Evolutionary conservation across 2,797 vertebrate species (phyloP), one percentile per base, ranked within the genome.

Genomic region (Dermochelys coriacea): DNA sequence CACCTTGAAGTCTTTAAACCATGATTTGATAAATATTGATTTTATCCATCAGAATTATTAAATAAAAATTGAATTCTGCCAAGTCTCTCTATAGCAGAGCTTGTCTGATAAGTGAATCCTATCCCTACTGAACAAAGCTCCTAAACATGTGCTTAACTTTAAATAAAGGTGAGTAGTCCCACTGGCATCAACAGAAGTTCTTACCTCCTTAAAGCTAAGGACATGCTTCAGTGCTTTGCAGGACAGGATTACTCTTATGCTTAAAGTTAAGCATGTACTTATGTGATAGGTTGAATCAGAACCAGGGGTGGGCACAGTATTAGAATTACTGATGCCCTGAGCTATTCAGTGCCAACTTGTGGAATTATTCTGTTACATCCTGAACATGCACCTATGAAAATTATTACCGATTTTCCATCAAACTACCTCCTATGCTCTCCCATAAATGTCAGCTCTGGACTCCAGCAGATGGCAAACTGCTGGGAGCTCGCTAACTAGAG

Each of bases 171-270:
- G 96, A 94, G 91, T 84, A 94, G 93, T 91, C 82, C 84, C 82
- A 91, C 90, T 90, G 77, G 91, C 91, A 94, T 96, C 93, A 93
- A 88, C 64, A 92, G 85, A 87, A 94, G 78, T 96, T 93, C 96
- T 95, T 91, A 92, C 80, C 92, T 94, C 85, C 91, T 94, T 90
- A 61, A 88, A 95, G 47, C 95, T 93, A 93, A 96, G 90, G 64
- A 88, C 61, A 64, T 10, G 64, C 93, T 95, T 93, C 86, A 93
- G 71, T 25, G 93, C 90, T 95, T 54, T 1, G 95, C 85, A 49
- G 93, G 84, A 87, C 74, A 96, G 93, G 96, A 96, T 97, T 96
- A 91, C 84, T 96, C 54, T 88, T 94, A 94, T 93, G 91, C 88
- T 93, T 77, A 45, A 83, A 97, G 83, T 92, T 71, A 88, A 86